Conservation (phyloP, 2,113 vertebrate species). For the Cyprinus carpio region DNA sequence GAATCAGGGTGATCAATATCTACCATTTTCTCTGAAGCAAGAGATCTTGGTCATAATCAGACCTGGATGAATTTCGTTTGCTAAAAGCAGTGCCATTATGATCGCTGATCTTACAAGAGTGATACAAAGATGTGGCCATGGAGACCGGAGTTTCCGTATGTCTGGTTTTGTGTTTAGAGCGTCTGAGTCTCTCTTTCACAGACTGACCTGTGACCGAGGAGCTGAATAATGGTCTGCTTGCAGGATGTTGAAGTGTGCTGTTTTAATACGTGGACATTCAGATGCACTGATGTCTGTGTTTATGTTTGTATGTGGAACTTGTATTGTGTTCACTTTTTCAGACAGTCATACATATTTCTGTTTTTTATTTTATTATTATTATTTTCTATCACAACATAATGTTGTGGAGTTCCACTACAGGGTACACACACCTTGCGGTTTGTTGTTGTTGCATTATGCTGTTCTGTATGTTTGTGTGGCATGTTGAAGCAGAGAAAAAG, state of each 20-base stretch:
- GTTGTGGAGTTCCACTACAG: too few relatives aligned
- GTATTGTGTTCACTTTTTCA: not conserved
- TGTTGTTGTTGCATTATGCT: not conserved
- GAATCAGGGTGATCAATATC: constrained; percentile 14
- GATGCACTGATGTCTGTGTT: not conserved
- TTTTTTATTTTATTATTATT: too few relatives aligned
- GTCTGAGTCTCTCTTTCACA: not conserved
- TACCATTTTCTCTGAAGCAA: not conserved
- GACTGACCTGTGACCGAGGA: not conserved
- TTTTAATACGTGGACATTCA: not conserved
- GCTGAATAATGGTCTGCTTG: constrained; percentile 1
- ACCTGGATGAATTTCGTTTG: not conserved
- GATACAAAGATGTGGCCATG: not conserved
- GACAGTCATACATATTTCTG: not conserved
- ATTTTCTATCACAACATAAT: not conserved
- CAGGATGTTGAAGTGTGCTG: not conserved
- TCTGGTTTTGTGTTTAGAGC: not conserved
- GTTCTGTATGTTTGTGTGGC: not conserved
- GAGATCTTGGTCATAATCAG: not conserved
- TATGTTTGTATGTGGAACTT: not conserved
- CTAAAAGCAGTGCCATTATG: not conserved
- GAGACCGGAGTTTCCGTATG: not conserved
- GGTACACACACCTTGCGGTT: not conserved
- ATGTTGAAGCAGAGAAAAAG: not conserved
- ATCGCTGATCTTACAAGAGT: not conserved